Evolutionary conservation across 2,888 invertebrate species (phyloP), one percentile per base, ranked within the genome.

Genomic region (Ypsolopha sequella): DNA sequence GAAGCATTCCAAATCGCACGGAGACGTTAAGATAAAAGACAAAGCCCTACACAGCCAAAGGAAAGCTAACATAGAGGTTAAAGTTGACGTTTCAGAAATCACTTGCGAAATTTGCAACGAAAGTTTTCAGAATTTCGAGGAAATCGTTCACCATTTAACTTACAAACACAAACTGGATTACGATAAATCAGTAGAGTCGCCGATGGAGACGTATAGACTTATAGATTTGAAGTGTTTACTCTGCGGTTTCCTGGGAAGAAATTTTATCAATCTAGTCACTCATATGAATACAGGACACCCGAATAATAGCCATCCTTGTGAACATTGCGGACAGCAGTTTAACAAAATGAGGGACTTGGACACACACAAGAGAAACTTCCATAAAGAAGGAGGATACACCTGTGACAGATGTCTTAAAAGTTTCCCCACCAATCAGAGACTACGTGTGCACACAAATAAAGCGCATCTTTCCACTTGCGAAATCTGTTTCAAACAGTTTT

Each of bases 271-370:
- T 47, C 56, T 68, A 33, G 53, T 68, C 6, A 62, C 63, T 41
- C 68, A 68, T 41, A 64, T 65, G 52, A 67, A 66, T 33, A 58
- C 60, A 10, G 51, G 55, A 3, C 68, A 68, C 55, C 59, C 61
- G 0, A 55, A 58, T 11, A 64, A 65, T 36, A 64, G 61, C 46
- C 58, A 60, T 6, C 58, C 66, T 7, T 68, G 68, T 34, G 59
- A 63, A 8, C 58, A 58, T 44, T 68, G 66, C 45, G 68, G 68
- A 1, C 51, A 58, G 11, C 56, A 60, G 6, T 67, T 66, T 33
- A 48, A 52, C 36, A 44, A 50, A 43, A 8, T 36, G 11, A 9
- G 50, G 8, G 50, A 50, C n/a, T 13, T 50, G 43, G 50, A 50
- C 11, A 41, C 34, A 2, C 50, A 50, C 34, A 50, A 43, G 43